Percentiles rank a stretch among this genome's conserved stretches.
Conservation (phyloP, 2,113 vertebrate genomes). For the Tychaedon coryphoeus region DNA sequence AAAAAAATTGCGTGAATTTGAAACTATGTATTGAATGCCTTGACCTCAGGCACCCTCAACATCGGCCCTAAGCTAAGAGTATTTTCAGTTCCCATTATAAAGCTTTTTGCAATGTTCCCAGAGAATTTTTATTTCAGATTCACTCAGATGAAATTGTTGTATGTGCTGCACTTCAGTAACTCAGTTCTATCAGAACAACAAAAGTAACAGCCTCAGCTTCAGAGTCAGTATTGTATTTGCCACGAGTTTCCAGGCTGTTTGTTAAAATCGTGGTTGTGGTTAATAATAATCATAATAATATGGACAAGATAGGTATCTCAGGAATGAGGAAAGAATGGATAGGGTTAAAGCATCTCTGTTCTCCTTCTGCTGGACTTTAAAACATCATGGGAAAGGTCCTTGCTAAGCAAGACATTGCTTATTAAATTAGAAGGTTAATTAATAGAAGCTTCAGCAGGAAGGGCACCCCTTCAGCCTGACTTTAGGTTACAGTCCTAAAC, state of each 20-base stretch:
- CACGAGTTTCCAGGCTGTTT: not conserved
- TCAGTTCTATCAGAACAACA: not conserved
- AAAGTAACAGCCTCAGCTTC: not conserved
- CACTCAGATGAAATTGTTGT: not conserved
- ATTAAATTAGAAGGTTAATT: not conserved
- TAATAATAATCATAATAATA: not conserved
- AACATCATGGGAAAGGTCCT: not conserved
- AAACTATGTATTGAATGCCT: not conserved
- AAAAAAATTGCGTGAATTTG: not conserved
- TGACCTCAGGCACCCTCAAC: not conserved
- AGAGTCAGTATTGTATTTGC: not conserved
- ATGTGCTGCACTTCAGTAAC: not conserved
- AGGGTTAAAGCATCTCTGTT: not conserved
- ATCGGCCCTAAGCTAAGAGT: not conserved
- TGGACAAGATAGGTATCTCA: not conserved
- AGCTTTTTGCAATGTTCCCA: not conserved
- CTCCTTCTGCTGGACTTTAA: not conserved
- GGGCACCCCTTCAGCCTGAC: not conserved
- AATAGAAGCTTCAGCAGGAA: not conserved
- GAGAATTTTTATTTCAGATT: constrained; percentile 23
- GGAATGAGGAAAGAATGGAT: not conserved
- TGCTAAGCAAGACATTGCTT: not conserved
- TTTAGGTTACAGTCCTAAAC: not conserved
- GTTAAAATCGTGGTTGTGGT: not conserved
- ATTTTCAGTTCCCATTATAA: not conserved